Evolutionary conservation across 2,113 vertebrate species (phyloP), one percentile per base, ranked within the genome.

Genomic region (Dicentrarchus labrax): DNA sequence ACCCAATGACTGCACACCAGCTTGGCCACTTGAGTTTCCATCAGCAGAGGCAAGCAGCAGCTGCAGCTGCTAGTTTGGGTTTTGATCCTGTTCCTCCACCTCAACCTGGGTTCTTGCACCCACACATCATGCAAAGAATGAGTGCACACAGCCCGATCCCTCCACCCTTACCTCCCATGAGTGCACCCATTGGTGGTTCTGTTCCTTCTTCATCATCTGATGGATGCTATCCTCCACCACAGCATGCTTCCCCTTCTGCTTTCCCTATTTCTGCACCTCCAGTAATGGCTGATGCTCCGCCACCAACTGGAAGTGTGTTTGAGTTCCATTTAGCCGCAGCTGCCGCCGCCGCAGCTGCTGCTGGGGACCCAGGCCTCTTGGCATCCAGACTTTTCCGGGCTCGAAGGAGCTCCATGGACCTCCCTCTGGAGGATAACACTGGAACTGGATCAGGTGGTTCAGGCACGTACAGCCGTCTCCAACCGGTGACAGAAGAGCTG

Each of bases 401-500:
- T 87, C 94, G 95, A 17, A 95, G 97, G 74, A 96, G 97, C 88
- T 96, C 97, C 41, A 86, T 97, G 96, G 98, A 99, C 86, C 95
- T 95, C 76, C 95, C 94, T 78, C 94, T 97, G 74, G 98, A 99
- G 80, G 98, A 98, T 83, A 87, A 65, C 41, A 61, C 93, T 16
- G 93, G 89, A 43, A 95, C 92, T 0, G 92, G 89, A 59, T 93
- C 93, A 1, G 82, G 90, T 5, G 91, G 93, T 43, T 94, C 94
- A 0, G 94, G 93, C 51, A 86, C 93, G 0, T 94, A 96, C 21
- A 92, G 93, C 74, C 97, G 97, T 16, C 96, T 99, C 43, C 98
- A 99, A 94, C 97, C 98, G 1, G 98, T 99, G 51, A 98, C 97
- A 3, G 98, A 99, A 92, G 98, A 99, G 83, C 96, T 97, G 54